Base-by-base conservation (phyloP, 2,888 invertebrate species). In the Drosophila helvetica region DNA sequence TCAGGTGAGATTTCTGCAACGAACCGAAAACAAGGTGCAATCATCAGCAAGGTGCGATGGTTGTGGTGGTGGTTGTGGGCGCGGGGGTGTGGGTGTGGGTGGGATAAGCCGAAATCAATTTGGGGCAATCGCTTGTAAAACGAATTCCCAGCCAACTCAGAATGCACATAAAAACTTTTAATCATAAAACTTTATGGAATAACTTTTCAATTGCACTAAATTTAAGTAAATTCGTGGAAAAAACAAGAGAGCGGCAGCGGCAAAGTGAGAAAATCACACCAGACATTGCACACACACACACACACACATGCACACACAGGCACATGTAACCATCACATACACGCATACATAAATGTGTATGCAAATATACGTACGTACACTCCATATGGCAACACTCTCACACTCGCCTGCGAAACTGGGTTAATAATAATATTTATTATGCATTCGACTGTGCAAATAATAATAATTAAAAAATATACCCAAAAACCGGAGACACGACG, bases 1-100 rank as follows among this genome's bases (percentile, higher is more conserved):
- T 95, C 95, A 93, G 94, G 89, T 33, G 91, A 90, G 64, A 90
- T 91, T 74, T 90, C 91, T 91, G 75, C 27, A 80, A 75, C 59
- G 18, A n/a, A n/a, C 19, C 27, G 52, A 45, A 19, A 27, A 25
- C 22, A 30, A 46, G 19, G 38, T 38, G 45, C 22, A 61, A 46
- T 33, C 46, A 9, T 47, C 48, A n/a, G 38, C 5, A 4, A 1
- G 33, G 3, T 3, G 22, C 22, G 4, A 22, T 22, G 1, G 33
- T 4, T 12, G 33, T 15, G 5, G 5, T 22, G 4, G 22, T 22
- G 33, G 12, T 15, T 0, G 2, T 1, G 33, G 12, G 33, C 1
- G 5, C 1, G 5, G 33, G 3, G 15, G 12, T 3, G 33, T 1
- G 12, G 33, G 12, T 3, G 30, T 10, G 30, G 15, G 25, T 8